Evolutionary conservation across 2,797 vertebrate species (phyloP).

Genomic region (Monodelphis domestica): DNA sequence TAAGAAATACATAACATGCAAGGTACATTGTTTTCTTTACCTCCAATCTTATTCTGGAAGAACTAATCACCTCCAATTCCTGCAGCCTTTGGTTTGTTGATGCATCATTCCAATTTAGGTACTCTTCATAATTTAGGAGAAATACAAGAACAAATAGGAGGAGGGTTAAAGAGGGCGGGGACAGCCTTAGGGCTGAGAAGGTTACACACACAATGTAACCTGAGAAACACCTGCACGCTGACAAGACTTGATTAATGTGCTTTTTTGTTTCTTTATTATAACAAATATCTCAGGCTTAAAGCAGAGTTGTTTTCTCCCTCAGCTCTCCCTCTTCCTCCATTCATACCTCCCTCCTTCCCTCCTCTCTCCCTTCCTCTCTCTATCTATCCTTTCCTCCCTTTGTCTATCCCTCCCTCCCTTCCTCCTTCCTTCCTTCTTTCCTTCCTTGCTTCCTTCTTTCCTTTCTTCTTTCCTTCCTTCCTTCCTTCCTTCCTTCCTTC

Average conservation of each 20-base stretch:
- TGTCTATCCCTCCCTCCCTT: fast-evolving
- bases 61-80: not conserved
- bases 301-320: not conserved
- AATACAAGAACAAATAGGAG: slow-evolving; percentile 76
- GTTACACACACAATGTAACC: slow-evolving; percentile 20
- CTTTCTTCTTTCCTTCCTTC: fast-evolving
- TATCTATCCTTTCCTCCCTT: not conserved
- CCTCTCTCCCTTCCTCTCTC: not conserved
- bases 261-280: slow-evolving; percentile 49
- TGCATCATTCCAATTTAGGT: not conserved
- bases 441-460: fast-evolving
- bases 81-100: slow-evolving; percentile 27
- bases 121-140: slow-evolving; percentile 73
- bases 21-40: not conserved
- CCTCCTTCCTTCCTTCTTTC: fast-evolving
- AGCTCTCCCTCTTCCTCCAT: not conserved
- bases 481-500: fast-evolving
- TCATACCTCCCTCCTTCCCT: not conserved
- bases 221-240: slow-evolving; percentile 37
- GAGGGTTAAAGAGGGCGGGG: not conserved
- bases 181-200: not conserved
- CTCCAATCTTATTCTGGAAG: not conserved
- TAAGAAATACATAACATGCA: fast-evolving
- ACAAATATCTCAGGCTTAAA: slow-evolving; percentile 31
- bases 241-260: slow-evolving; percentile 19